Conservation (phyloP, 2,113 vertebrate species). For the Zapus hudsonius region DNA sequence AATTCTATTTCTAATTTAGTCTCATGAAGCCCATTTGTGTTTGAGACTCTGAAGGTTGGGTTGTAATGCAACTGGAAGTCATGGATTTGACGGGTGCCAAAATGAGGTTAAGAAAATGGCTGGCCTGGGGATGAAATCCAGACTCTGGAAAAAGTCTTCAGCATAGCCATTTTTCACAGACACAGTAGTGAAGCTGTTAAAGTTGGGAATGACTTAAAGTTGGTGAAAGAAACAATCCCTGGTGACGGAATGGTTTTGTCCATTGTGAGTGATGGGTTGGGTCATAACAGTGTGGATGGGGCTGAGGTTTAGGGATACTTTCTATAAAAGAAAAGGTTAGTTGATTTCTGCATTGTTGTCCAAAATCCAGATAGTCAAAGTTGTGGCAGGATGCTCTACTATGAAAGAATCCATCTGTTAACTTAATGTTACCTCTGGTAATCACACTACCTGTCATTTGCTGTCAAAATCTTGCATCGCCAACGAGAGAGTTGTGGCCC, state of each 20-base stretch:
- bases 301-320: neutral
- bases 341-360: neutral
- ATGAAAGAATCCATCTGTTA: neutral
- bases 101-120: neutral
- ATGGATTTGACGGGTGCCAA: neutral
- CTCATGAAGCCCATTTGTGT: neutral
- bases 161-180: neutral
- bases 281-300: accelerated
- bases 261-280: neutral
- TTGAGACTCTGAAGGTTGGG: neutral
- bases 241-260: neutral
- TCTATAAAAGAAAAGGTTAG: neutral
- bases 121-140: neutral
- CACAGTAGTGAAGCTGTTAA: accelerated
- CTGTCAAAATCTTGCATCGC: too few species aligned
- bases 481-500: too few species aligned
- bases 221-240: neutral
- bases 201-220: neutral
- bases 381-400: too few species aligned
- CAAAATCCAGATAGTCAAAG: neutral
- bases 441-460: neutral
- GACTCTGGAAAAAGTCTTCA: neutral
- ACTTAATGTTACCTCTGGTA: neutral
- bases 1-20: neutral
- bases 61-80: neutral